Evolutionary conservation across 2,888 invertebrate species (phyloP).

Genomic region (Dione juno): DNA sequence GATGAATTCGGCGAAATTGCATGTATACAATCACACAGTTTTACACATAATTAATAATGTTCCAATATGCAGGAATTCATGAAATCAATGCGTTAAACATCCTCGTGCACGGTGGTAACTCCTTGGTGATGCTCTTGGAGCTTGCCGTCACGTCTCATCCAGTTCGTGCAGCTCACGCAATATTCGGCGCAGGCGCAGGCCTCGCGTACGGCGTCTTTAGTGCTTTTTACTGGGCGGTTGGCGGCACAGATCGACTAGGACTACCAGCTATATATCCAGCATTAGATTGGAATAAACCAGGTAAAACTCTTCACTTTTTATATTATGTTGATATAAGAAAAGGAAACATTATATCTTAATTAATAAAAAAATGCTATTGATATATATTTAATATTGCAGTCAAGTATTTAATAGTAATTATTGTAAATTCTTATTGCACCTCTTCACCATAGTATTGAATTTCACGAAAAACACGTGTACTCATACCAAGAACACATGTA

Average conservation of each 20-base stretch:
- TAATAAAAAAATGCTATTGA: not conserved
- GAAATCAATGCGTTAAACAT: constrained; percentile 87
- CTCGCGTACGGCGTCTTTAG: constrained; percentile 79
- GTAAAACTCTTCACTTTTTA: constrained; percentile 48
- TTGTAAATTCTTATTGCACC: not conserved
- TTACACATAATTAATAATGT: not conserved
- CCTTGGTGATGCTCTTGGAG: constrained; percentile 88
- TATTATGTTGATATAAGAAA: not conserved
- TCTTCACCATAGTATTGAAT: not conserved
- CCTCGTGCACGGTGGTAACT: constrained; percentile 89
- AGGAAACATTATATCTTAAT: no score
- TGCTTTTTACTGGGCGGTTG: constrained; percentile 75
- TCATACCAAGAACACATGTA: constrained; percentile 31
- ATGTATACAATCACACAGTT: no score
- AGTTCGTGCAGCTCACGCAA: constrained; percentile 85
- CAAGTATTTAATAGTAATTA: no score
- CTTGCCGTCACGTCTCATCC: constrained; percentile 89
- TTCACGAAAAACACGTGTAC: not conserved
- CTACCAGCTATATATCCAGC: constrained; percentile 88
- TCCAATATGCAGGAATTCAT: constrained; percentile 77
- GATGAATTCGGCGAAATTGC: no score
- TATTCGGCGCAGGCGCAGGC: constrained; percentile 85
- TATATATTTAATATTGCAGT: not conserved
- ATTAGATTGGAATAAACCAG: constrained; percentile 89
- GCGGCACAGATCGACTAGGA: constrained; percentile 80